These are phyloP conservation scores for Apodemus speciosus DNA, from an alignment of 2,113 vertebrate species.

Conservation along the genomic window DNA sequence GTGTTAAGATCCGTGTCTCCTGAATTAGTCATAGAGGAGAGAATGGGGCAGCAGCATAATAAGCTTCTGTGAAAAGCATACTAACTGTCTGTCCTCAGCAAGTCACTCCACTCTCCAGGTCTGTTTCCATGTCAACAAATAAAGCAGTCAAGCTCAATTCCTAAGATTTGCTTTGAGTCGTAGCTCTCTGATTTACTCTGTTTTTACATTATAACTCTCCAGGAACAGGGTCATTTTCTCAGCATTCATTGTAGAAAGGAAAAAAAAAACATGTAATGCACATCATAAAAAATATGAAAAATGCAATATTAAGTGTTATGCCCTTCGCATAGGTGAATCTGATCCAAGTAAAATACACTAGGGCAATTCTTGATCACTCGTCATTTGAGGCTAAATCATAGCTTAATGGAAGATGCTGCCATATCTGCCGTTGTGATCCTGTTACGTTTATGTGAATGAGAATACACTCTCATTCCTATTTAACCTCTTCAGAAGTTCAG, in stretches of 20 bases:
- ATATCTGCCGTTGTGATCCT: background rate
- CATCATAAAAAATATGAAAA: background rate
- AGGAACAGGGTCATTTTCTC: background rate
- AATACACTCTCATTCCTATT: background rate
- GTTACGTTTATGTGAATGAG: background rate
- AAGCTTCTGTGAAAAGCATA: background rate
- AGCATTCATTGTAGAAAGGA: constrained; percentile 21
- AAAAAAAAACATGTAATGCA: background rate
- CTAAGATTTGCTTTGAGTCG: background rate
- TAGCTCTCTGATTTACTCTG: background rate
- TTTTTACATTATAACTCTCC: background rate
- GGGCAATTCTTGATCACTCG: background rate
- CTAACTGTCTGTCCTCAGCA: background rate
- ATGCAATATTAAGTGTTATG: background rate
- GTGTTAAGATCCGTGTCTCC: background rate
- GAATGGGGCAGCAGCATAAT: background rate
- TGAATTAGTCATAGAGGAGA: background rate
- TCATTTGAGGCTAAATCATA: background rate
- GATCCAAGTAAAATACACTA: background rate
- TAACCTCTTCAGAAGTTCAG: background rate
- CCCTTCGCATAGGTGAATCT: background rate
- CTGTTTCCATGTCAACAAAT: constrained; percentile 52
- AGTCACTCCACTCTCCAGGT: background rate
- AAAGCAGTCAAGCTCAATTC: background rate
- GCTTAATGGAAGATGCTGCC: background rate